A percentile compares a stretch with the other conserved stretches of the same genome.
Conservation (phyloP, 2,797 vertebrate genomes). For the Propithecus deckenii region DNA sequence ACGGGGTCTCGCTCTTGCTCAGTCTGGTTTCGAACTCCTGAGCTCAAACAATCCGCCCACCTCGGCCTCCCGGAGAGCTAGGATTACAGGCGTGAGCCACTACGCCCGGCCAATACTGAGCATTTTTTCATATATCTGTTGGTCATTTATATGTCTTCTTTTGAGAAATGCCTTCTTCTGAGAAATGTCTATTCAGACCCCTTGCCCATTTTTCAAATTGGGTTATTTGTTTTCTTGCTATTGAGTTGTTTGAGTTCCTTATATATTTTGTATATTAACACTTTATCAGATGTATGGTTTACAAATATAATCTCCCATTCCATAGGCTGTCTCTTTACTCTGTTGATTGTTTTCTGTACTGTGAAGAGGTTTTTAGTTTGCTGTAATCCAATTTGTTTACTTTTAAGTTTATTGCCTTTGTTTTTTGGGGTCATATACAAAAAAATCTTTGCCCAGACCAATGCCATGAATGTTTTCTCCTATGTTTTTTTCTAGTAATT, state of each 20-base stretch:
- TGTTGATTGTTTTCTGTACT: background rate
- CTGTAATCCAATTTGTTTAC: background rate
- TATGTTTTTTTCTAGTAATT: background rate
- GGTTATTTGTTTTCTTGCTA: background rate
- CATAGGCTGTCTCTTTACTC: too few relatives aligned
- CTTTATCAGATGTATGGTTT: background rate
- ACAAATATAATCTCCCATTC: background rate
- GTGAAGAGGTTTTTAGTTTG: background rate
- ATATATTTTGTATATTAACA: background rate
- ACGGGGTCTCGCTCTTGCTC: too few relatives aligned
- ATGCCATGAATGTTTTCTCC: background rate
- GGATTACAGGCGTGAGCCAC: too few relatives aligned
- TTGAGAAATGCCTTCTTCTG: too few relatives aligned
- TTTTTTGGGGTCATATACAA: background rate
- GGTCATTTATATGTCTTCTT: too few relatives aligned
- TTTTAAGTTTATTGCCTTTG: background rate
- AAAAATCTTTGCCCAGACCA: background rate
- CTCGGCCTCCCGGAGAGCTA: too few relatives aligned
- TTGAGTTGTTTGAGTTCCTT: background rate
- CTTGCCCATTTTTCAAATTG: too few relatives aligned
- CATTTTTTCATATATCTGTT: too few relatives aligned
- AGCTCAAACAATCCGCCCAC: too few relatives aligned
- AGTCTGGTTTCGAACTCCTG: too few relatives aligned
- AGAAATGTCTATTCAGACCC: too few relatives aligned
- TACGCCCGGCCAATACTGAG: too few relatives aligned